Evolutionary conservation across 1,140 invertebrate species (phyloP).

Genomic region (Drosophila equinoxialis): DNA sequence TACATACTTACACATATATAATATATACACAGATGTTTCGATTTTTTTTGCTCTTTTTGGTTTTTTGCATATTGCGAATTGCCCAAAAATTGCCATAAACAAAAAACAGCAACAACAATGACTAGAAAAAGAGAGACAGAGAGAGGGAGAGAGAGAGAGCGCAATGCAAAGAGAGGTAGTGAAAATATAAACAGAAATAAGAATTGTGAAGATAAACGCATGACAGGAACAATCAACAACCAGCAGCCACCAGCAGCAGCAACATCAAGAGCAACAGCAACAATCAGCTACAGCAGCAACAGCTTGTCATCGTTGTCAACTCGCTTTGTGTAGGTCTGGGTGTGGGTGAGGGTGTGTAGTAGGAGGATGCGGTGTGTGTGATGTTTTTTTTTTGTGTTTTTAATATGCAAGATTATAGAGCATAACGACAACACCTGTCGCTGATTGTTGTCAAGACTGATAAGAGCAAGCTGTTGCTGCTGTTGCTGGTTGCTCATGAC

Average conservation of each 20-base stretch:
- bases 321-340: conserved; percentile 12
- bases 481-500: neutral
- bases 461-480: conserved; percentile 58
- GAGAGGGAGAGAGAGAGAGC: conserved; percentile 13
- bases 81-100: conserved; percentile 67
- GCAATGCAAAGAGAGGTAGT: neutral
- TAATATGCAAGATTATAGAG: conserved; percentile 62
- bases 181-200: conserved; percentile 61
- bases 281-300: conserved; percentile 34
- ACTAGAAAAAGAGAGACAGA: neutral
- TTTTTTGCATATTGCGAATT: conserved; percentile 48
- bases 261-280: conserved; percentile 11
- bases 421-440: conserved; percentile 68
- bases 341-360: neutral
- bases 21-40: conserved; percentile 43
- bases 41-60: conserved; percentile 12
- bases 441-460: conserved; percentile 38
- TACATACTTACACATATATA: neutral
- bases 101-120: conserved; percentile 30
- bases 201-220: conserved; percentile 26
- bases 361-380: conserved; percentile 19
- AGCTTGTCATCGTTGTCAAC: conserved; percentile 57
- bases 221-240: conserved; percentile 13
- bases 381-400: conserved; percentile 24
- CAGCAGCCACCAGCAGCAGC: conserved; percentile 16